Evolutionary conservation across 2,113 vertebrate species (phyloP).

Genomic region (Percina caprodes): DNA sequence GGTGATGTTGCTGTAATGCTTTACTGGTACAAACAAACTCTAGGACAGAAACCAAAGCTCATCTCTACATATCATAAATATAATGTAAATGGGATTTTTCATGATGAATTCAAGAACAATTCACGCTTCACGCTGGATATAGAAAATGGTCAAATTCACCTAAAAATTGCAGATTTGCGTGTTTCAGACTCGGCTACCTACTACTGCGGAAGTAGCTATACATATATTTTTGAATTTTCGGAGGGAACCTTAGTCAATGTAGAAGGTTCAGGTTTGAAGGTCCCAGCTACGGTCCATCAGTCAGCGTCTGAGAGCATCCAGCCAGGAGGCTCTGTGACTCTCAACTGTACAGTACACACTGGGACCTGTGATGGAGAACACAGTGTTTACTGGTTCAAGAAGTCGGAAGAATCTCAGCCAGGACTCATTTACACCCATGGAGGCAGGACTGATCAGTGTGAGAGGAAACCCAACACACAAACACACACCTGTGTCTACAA

Average conservation of each 20-base stretch:
- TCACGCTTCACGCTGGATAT: conserved; percentile 36
- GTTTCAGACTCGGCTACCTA: conserved; percentile 69
- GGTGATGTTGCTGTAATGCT: neutral
- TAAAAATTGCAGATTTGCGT: conserved; percentile 33
- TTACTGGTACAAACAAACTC: conserved; percentile 68
- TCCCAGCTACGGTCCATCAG: conserved; percentile 33
- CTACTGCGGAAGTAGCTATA: conserved; percentile 22
- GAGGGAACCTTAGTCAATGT: conserved; percentile 16
- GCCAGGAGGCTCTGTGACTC: conserved; percentile 58
- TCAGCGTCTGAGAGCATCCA: conserved; percentile 27
- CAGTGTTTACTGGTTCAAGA: too few relatives aligned
- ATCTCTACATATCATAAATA: conserved; percentile 39
- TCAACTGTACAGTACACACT: conserved; percentile 64
- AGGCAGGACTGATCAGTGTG: too few relatives aligned
- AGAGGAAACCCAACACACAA: too few relatives aligned
- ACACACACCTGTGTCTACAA: too few relatives aligned
- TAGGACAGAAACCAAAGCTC: conserved; percentile 45
- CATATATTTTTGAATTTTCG: conserved; percentile 22
- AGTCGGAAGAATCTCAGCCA: too few relatives aligned
- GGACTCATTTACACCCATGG: too few relatives aligned
- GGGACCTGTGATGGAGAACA: neutral
- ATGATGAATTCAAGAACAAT: conserved; percentile 41
- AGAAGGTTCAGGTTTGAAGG: neutral
- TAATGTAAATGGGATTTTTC: fast-evolving
- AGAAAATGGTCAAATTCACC: neutral